Conservation (phyloP, 1,140 invertebrate genomes). For the Hyles vespertilio region DNA sequence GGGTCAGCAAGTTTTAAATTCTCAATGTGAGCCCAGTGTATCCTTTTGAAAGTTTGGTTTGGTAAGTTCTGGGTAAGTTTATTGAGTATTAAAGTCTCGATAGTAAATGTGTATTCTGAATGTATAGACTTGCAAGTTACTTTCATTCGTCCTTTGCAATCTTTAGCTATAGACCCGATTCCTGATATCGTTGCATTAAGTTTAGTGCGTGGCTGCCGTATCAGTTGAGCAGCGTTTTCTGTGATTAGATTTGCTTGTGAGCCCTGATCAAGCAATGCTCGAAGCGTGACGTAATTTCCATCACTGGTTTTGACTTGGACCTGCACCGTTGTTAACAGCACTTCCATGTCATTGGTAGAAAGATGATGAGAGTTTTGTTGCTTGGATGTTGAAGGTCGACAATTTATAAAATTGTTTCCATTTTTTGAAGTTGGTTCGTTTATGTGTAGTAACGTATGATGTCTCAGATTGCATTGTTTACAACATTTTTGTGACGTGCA, state of each 20-base stretch:
- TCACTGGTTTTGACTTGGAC: not conserved
- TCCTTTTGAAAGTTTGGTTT: not conserved
- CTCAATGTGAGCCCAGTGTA: slow-evolving; percentile 9
- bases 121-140: not conserved
- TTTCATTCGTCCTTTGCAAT: not conserved
- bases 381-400: too few relatives aligned
- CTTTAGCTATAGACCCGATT: not conserved
- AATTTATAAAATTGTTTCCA: too few relatives aligned
- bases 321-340: not conserved
- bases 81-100: not conserved
- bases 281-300: not conserved
- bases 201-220: not conserved
- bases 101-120: not conserved
- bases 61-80: not conserved
- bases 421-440: too few relatives aligned
- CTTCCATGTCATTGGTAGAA: too few relatives aligned
- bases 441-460: not conserved
- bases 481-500: slow-evolving; percentile 26
- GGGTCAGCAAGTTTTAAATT: slow-evolving; percentile 18
- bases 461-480: slow-evolving; percentile 21
- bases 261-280: not conserved
- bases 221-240: not conserved
- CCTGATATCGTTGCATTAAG: not conserved
- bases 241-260: not conserved
- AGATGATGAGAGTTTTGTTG: too few relatives aligned